These are phyloP conservation scores for Muscicapa adusta DNA, from an alignment of 2,113 vertebrate genomes.

Conservation along the genomic window DNA sequence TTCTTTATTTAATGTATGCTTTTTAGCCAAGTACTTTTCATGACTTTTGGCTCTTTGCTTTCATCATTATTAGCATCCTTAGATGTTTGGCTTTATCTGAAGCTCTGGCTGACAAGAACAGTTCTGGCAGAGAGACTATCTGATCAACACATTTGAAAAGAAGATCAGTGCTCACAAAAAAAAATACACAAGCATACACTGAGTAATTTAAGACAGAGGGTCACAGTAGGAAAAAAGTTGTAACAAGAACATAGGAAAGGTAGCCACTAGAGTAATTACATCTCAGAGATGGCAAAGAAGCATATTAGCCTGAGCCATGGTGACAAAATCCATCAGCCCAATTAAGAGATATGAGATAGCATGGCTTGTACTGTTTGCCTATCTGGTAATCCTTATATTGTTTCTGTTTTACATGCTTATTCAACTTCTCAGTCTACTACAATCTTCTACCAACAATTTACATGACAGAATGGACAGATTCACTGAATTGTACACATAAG, in stretches of 20 bases:
- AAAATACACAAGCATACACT: background rate
- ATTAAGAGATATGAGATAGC: background rate
- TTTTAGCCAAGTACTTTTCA: background rate
- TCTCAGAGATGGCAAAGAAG: background rate
- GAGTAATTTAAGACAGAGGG: background rate
- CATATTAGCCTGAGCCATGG: background rate
- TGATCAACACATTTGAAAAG: background rate
- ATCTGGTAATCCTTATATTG: background rate
- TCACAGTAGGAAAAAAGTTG: background rate
- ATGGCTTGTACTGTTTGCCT: background rate
- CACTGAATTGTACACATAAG: background rate
- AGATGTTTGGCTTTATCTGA: background rate
- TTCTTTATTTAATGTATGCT: background rate
- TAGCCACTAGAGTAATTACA: background rate
- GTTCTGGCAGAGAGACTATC: background rate
- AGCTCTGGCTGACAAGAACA: background rate
- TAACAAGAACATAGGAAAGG: background rate
- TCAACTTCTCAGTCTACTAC: background rate
- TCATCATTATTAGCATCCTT: background rate
- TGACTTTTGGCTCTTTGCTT: background rate
- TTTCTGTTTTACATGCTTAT: background rate
- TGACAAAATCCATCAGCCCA: background rate
- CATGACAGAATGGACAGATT: background rate
- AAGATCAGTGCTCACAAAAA: background rate
- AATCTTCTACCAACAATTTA: background rate